Conservation (phyloP, 2,888 invertebrate species). For the Meiosimyza decipiens region DNA sequence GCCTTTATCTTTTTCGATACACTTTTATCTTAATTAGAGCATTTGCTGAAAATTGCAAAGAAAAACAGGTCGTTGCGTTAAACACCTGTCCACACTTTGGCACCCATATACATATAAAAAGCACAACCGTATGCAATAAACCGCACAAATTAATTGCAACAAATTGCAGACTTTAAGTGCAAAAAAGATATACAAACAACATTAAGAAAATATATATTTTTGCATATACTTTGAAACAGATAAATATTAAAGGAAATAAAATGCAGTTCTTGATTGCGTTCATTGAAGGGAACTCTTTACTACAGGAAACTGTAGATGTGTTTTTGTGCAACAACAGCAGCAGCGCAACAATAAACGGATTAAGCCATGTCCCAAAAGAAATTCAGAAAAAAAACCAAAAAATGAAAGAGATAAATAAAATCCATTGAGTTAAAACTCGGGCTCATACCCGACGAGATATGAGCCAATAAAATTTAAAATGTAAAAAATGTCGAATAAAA, state of each 20-base stretch:
- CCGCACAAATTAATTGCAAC: background rate
- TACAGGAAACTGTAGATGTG: constrained; percentile 7
- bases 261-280: constrained; percentile 14
- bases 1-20: too few relatives aligned
- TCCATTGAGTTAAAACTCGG: too few relatives aligned
- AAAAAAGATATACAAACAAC: background rate
- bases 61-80: too few relatives aligned
- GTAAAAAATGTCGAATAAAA: too few relatives aligned
- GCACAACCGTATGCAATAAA: background rate
- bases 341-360: constrained; percentile 1
- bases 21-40: too few relatives aligned
- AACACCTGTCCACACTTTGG: too few relatives aligned
- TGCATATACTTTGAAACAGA: background rate
- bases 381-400: background rate
- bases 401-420: too few relatives aligned
- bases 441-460: too few relatives aligned
- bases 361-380: too few relatives aligned
- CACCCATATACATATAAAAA: too few relatives aligned
- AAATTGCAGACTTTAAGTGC: constrained; percentile 8
- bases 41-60: too few relatives aligned
- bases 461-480: too few relatives aligned
- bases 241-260: constrained; percentile 19
- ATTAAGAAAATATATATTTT: background rate
- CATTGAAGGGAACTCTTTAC: background rate
- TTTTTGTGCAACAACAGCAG: background rate